Base-by-base conservation (phyloP, 2,113 vertebrate species). In the Apodemus speciosus region DNA sequence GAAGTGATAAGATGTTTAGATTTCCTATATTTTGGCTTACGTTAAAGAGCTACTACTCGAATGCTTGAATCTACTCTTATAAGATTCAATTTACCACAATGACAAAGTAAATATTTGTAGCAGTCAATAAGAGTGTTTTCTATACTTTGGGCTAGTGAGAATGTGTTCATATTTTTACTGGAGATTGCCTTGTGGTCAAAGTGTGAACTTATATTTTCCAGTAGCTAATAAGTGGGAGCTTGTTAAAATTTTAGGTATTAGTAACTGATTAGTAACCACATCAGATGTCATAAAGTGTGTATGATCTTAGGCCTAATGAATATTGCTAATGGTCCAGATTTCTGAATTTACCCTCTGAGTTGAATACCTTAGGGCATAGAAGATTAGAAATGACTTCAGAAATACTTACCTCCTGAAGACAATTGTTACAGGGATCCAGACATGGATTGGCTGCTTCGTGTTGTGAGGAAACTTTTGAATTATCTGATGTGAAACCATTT, bases 181-280 rank as follows among this genome's bases (percentile, higher is more conserved):
- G 85, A 30, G 16, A 23, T 92, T 94, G 43, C 16, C 38, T 21
- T n/a, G 15, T 64, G 53, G 10, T 69, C 27, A 49, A 91, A 88
- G 11, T 92, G 72, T 93, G 85, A 92, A 89, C 16, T 88, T 90
- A 60, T 46, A 10, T 30, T 85, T 4, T 93, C 3, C 18, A 85
- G 1, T 90, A 75, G 6, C 64, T 88, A 30, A 58, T 38, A 77
- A 9, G 38, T 76, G 68, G 60, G 80, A 91, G 23, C 40, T 85
- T 89, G n/a, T 83, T 93, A 56, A 80, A 69, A n/a, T 92, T 91
- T 83, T 93, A 81, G 35, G 13, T 77, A 30, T 83, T 2, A 85
- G 32, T 53, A 32, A 89, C 40, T 58, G 64, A 27, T 81, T 46
- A 53, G 32, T 92, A 89, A 46, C 46, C 30, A 73, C 51, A 30